Evolutionary conservation across 1,140 invertebrate species (phyloP).

Genomic region (Drosophila ananassae): DNA sequence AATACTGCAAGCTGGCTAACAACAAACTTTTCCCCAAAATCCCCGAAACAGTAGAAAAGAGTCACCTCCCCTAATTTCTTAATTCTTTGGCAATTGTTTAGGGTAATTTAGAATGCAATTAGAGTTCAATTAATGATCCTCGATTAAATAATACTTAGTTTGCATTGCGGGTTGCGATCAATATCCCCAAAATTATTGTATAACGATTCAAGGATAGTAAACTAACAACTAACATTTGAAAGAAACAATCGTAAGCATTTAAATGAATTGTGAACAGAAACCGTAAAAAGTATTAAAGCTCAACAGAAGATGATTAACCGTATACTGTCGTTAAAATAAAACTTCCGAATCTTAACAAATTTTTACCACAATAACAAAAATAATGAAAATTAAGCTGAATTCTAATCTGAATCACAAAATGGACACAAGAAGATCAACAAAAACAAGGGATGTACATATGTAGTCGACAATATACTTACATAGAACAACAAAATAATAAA

Average conservation of each 20-base stretch:
- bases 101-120: constrained; percentile 39
- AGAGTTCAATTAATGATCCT: constrained; percentile 37
- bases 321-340: constrained; percentile 55
- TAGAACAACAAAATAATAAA: constrained; percentile 18
- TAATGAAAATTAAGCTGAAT: constrained; percentile 33
- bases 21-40: constrained; percentile 1
- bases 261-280: constrained; percentile 55
- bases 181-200: constrained; percentile 31
- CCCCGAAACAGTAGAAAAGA: neutral
- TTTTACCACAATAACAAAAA: constrained; percentile 11
- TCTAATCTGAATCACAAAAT: constrained; percentile 45
- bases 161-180: constrained; percentile 43
- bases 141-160: constrained; percentile 29
- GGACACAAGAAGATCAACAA: constrained; percentile 74
- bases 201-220: constrained; percentile 36
- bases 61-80: constrained; percentile 4
- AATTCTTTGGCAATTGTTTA: constrained; percentile 48
- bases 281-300: constrained; percentile 72
- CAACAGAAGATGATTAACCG: constrained; percentile 53
- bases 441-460: constrained; percentile 83
- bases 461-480: constrained; percentile 82
- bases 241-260: constrained; percentile 72
- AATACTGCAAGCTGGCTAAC: constrained; percentile 48
- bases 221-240: constrained; percentile 34
- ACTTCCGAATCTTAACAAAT: constrained; percentile 43